These are phyloP conservation scores for Drosophila guanche DNA, from an alignment of 1,140 invertebrate species.

Conservation along the genomic window DNA sequence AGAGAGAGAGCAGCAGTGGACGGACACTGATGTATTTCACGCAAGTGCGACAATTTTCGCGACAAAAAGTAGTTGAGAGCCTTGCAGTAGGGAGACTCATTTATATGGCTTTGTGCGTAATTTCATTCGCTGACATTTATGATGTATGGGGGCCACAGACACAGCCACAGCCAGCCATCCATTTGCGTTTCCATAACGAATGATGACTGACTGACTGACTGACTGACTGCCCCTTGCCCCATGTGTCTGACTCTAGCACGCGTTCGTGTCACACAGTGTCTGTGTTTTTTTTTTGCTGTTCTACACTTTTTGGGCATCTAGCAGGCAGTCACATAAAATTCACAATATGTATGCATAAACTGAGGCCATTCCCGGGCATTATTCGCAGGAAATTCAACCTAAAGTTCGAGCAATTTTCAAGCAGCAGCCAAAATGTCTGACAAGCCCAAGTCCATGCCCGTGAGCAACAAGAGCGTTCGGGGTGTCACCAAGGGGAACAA, in stretches of 20 bases:
- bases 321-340: conserved; percentile 59
- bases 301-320: conserved; percentile 16
- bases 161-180: neutral
- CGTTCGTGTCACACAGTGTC: conserved; percentile 23
- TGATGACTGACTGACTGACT: conserved; percentile 58
- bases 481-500: conserved; percentile 5
- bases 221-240: conserved; percentile 36
- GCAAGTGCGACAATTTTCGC: conserved; percentile 74
- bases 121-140: conserved; percentile 80
- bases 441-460: conserved; percentile 15
- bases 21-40: conserved; percentile 60
- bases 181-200: conserved; percentile 49
- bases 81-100: conserved; percentile 72
- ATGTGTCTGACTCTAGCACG: conserved; percentile 26
- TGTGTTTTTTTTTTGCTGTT: neutral
- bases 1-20: neutral
- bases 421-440: conserved; percentile 42
- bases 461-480: neutral
- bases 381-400: conserved; percentile 3
- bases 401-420: neutral
- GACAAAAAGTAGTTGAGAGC: conserved; percentile 51
- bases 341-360: conserved; percentile 20
- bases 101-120: conserved; percentile 82
- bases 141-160: conserved; percentile 57
- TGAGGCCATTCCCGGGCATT: conserved; percentile 3